A percentile compares a stretch with the other conserved stretches of the same genome.
Evolutionary conservation across 2,113 vertebrate species (phyloP).

Genomic region (Alaudala cheleensis): DNA sequence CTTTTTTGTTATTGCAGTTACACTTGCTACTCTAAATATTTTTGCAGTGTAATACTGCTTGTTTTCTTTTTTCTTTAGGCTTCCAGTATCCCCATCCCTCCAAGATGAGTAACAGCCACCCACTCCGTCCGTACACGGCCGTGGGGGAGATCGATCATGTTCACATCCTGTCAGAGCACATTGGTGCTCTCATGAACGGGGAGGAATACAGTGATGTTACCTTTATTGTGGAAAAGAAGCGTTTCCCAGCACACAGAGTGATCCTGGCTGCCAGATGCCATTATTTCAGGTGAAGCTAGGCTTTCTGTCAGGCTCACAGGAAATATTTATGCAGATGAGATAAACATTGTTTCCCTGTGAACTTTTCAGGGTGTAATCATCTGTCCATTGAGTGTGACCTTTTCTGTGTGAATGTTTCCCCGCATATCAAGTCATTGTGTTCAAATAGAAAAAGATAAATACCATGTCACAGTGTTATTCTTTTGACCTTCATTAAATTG

Average conservation of each 20-base stretch:
- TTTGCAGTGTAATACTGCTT: not conserved
- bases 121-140: slow-evolving; percentile 88
- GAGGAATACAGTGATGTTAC: slow-evolving; percentile 98
- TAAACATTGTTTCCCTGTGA: slow-evolving; percentile 28
- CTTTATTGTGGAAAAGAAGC: slow-evolving; percentile 95
- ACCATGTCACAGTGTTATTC: slow-evolving; percentile 32
- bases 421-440: slow-evolving; percentile 16
- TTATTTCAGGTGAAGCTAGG: slow-evolving; percentile 90
- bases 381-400: slow-evolving; percentile 53
- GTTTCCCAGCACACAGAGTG: slow-evolving; percentile 92
- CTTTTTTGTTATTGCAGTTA: not conserved
- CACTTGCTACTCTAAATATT: not conserved
- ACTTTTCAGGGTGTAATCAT: slow-evolving; percentile 50
- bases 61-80: slow-evolving; percentile 26
- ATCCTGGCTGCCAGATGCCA: slow-evolving; percentile 96
- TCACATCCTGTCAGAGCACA: slow-evolving; percentile 95
- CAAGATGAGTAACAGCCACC: slow-evolving; percentile 97
- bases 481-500: slow-evolving; percentile 64
- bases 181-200: slow-evolving; percentile 91
- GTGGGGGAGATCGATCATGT: slow-evolving; percentile 97
- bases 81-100: slow-evolving; percentile 55
- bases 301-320: not conserved
- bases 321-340: slow-evolving; percentile 43
- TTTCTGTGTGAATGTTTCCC: slow-evolving; percentile 46
- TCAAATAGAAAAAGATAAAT: slow-evolving; percentile 42